Evolutionary conservation across 2,888 invertebrate genomes (phyloP), one percentile per base, ranked within the genome.

Genomic region (Esperia sulphurella): DNA sequence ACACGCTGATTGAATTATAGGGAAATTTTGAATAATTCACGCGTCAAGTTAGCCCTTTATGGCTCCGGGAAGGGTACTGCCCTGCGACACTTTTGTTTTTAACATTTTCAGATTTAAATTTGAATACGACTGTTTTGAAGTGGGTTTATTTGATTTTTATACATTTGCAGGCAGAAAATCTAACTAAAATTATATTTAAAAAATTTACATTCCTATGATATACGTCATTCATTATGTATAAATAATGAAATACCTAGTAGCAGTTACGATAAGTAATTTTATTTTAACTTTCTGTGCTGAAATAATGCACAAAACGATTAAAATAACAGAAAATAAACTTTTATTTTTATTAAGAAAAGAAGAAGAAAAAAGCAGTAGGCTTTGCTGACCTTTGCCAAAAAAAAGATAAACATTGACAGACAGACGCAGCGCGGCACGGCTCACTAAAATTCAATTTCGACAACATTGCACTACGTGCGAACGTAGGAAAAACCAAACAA

Each of bases 1-100:
- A 65, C 63, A 54, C 55, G 71, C 70, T 83, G 83, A 88, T 89
- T 88, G 88, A 88, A 89, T 89, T 87, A 87, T 85, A 82, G 83
- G 81, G 81, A 82, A 84, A 86, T 86, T 87, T 85, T 84, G 87
- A 87, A 88, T 88, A 80, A 88, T 84, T 87, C 79, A 84, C 75
- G 35, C n/a, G 35, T n/a, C 6, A 68, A 76, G 83, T 80, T 83
- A 80, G 81, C 86, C 84, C 86, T 87, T 86, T 84, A 75, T 68
- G 75, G 71, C 65, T 62, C 63, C 61, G 54, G 59, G 63, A 64
- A 51, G 57, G 54, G 43, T 13, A 9, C 12, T 13, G 45, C 35
- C 12, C 13, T 28, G 41, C 10, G 46, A 41, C 46, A 40, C 39
- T 45, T 45, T 28, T 40, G 40, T 39, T 45, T 33, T 38, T 3